Evolutionary conservation across 2,888 invertebrate species (phyloP), one percentile per base, ranked within the genome.

Genomic region (Crocallis elinguaria): DNA sequence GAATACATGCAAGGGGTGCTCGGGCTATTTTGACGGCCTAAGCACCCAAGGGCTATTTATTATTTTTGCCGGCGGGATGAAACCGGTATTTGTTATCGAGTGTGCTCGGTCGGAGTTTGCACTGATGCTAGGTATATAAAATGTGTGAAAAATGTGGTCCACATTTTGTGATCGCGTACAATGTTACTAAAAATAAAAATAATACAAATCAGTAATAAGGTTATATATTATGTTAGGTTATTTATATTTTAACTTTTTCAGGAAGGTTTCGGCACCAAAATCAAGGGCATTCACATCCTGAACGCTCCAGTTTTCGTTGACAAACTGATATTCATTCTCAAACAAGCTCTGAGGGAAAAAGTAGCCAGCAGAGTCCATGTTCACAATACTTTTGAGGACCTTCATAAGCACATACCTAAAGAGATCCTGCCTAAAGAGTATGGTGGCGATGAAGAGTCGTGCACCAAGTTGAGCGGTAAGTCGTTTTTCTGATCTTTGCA

Each of bases 201-300:
- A n/a, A n/a, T n/a, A n/a, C n/a, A n/a, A n/a, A n/a, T n/a, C n/a
- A n/a, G n/a, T n/a, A n/a, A 19, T 4, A 19, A 19, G 3, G 5
- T 4, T 19, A 19, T 5, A 19, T 19, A 19, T 19, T 19, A 19
- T 19, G 19, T 19, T 4, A 8, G 7, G 6, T 8, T 8, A 23
- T 6, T 6, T 5, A 23, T 8, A 6, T 37, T 23, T 6, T 36
- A 29, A 19, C 9, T 32, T 14, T 80, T 77, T 3, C 75, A 90
- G 90, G 88, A 90, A 74, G 87, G 84, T 0, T 80, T 78, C 4
- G 88, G 89, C 0, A 86, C 85, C 0, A 89, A 86, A 73, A 86
- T 90, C 25, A 88, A 88, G 68, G 90, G 90, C 0, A 89, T 90
- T 32, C 90, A 90, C 58, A 77, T 90, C 4, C 14, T 90, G 7